Evolutionary conservation across 2,888 invertebrate genomes (phyloP), one percentile per base, ranked within the genome.

Genomic region (Sinodicranocentrus sp.): DNA sequence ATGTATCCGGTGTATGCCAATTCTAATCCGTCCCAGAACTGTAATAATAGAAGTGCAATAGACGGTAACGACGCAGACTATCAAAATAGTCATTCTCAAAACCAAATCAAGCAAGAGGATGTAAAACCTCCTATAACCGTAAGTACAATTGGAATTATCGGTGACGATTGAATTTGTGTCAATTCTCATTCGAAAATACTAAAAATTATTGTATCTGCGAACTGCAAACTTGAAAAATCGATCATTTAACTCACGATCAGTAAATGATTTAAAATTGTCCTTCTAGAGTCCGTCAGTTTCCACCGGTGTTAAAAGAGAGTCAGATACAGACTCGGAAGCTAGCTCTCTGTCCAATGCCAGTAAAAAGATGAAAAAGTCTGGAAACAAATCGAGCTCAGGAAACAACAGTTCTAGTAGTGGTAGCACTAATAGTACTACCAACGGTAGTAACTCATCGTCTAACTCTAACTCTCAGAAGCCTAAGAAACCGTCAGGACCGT

Each of bases 311-410:
- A 91, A 94, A 67, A 94, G 94, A 90, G 94, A 94, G 87, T 92
- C 93, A 0, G 94, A 94, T 79, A 92, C 93, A 28, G 94, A 94
- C 85, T 92, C 93, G 10, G 94, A 94, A 88, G 91, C 91, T 23
- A 91, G 93, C 83, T 91, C 87, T 70, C 84, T 88, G 85, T 89
- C 88, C 48, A 89, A 88, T 84, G 88, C 88, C 71, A 89, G 88
- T 85, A 89, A 89, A 72, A 89, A 89, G 73, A 59, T 87, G 71
- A 89, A 89, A 85, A 89, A 88, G 79, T 86, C 87, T 78, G 86
- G 84, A 57, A 88, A 85, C 65, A 88, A 86, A 82, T 84, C 83
- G 52, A 77, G 70, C 78, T 78, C 85, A 63, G 83, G 78, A 70
- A 85, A 78, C 39, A 79, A 73, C 73, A 82, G 83, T 71, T 72